Base-by-base conservation (phyloP, 2,888 invertebrate species). In the Rhagonycha fulva region DNA sequence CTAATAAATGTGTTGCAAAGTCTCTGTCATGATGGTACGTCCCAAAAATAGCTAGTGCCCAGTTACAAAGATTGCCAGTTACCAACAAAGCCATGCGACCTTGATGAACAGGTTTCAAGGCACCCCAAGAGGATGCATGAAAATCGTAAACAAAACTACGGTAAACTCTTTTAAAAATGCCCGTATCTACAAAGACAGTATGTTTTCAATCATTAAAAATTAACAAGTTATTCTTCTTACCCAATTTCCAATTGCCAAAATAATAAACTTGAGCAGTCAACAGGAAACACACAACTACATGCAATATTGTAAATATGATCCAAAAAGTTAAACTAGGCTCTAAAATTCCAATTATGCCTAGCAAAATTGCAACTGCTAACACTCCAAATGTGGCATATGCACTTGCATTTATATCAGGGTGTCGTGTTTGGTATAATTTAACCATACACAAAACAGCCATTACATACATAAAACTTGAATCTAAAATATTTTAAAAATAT, bases 391-490 rank as follows among this genome's bases (percentile, higher is more conserved):
- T 92, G 0, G 94, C 91, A 85, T 96, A 94, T 63, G 95, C 94
- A 84, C 93, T 92, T 4, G 96, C 96, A 84, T 95, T 95, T 79
- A 96, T 94, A 86, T 97, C 97, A 0, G 96, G 95, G 87, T 97
- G 97, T 1, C 97, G 90, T 68, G 92, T 93, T 88, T 97, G 96
- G 87, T 96, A 97, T 81, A 97, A 90, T 88, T 96, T 96, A 71
- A 97, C 90, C 92, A 96, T 95, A 83, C 93, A 94, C 71, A 97
- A 88, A 74, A 95, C 94, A 0, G 96, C 93, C 83, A 96, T 96
- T 81, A 96, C 93, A 87, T 97, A 97, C 97, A 97, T 97, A 86
- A 96, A 96, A 81, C 96, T 95, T 0, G 96, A 95, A 86, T 97
- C 96, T 96, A 89, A 26, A 90, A 72, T 62, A 47, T 1, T 28